Evolutionary conservation across 1,140 invertebrate genomes (phyloP), one percentile per base, ranked within the genome.

Genomic region (Papilio dardanus): DNA sequence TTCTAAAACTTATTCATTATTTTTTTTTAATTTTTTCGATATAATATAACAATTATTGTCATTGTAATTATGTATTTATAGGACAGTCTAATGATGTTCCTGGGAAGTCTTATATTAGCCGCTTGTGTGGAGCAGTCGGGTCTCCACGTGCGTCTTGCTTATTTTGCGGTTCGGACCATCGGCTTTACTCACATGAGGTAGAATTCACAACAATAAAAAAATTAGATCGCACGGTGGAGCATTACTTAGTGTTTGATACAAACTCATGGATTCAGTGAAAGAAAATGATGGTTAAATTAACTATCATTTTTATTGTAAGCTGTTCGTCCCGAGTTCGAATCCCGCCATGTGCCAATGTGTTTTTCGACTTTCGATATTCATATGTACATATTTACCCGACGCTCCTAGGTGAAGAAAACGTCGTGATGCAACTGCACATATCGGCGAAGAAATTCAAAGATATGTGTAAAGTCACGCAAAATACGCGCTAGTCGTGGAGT

Each of bases 141-240:
- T 24, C 84, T 97, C 4, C 96, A 96, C 84, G 94, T 94, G 78
- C 86, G 96, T 42, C 92, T 96, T 5, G 96, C 96, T 3, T 83
- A 96, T 6, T 86, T 84, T 35, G 94, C 95, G 8, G 88, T 96
- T 19, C 87, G 94, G 2, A 40, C 94, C 3, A 93, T 96, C 69
- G 96, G 96, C 16, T 91, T 90, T 73, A 92, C 91, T 24, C 92
- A 93, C 80, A 85, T 85, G 33, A 90, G 84, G 91, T 92, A 81
- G 77, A 79, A 75, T 35, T 54, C 5, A 21, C 4, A 14, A 5
- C 1, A 16, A 16, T 16, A 71, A 77, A 71, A 21, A 12, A 67
- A 67, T 69, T 46, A 30, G 24, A 30, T 12, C 30, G 7, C 33
- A 30, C 1, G 3, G 3, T 54, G 24, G 19, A 37, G 65, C 46